Base-by-base conservation (phyloP, 2,113 vertebrate species). In the Tupaia tana region DNA sequence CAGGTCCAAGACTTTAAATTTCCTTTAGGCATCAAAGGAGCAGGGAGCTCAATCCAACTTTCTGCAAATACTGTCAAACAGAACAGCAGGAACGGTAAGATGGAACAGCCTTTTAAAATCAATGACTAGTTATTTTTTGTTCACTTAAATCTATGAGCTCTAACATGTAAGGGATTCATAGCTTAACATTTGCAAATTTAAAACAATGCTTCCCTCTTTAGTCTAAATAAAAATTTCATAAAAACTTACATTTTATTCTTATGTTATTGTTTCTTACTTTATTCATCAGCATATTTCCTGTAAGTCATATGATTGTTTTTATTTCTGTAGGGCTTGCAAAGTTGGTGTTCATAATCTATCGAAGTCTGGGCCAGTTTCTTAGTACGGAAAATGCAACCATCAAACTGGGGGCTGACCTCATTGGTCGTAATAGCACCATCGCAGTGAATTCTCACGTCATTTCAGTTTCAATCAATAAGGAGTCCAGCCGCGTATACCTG, bases 1-100 rank as follows among this genome's bases (percentile, higher is more conserved):
- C 99, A 99, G 97, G 99, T 99, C 97, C 99, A 99, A 97, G 99
- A 99, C 98, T 99, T 99, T 96, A 99, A 99, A 98, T 99, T 99
- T 98, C 99, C 99, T 97, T 99, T 99, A 97, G 99, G 99, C 95
- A 99, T 98, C 98, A 99, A 99, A 97, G 99, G 98, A 84, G 94
- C 94, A 11, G 99, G 99, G 73, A 98, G 99, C 97, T 99, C 99
- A 1, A 99, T 99, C 97, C 99, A 99, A 95, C 99, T 99, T 71
- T 99, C 99, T 5, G 99, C 99, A 94, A 99, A 99, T 97, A 99
- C 99, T 0, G 99, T 99, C 97, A 99, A 99, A 94, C 99, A 99
- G 97, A 99, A 99, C 99, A 99, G 99, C 98, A 99, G 99, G 86
- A 99, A 99, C 0, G 99, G 99, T 99, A 98, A 99, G 99, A 96